These are phyloP conservation scores for Nymphalis polychloros DNA, from an alignment of 2,888 invertebrate species.

Conservation along the genomic window DNA sequence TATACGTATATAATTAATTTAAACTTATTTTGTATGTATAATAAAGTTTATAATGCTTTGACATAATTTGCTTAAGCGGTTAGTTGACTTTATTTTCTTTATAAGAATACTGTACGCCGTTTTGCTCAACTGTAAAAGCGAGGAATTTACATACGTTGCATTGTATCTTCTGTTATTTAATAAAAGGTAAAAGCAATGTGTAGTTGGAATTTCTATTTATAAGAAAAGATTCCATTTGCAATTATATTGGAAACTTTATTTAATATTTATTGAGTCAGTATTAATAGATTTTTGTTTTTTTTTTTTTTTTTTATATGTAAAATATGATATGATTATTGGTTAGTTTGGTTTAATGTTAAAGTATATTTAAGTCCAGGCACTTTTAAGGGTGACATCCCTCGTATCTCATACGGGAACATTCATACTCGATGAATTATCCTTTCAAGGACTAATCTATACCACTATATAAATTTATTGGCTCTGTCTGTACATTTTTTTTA, in stretches of 20 bases:
- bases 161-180: slow-evolving; percentile 30
- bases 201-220: slow-evolving; percentile 21
- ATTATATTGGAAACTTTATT: background rate
- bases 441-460: too few relatives aligned
- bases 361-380: too few relatives aligned
- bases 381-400: too few relatives aligned
- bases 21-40: background rate
- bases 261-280: too few relatives aligned
- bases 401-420: too few relatives aligned
- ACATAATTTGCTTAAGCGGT: background rate
- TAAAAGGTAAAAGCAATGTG: slow-evolving; percentile 20
- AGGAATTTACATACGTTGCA: slow-evolving; percentile 31
- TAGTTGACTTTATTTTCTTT: slow-evolving; percentile 15
- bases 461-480: too few relatives aligned
- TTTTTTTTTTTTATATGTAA: too few relatives aligned
- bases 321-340: too few relatives aligned
- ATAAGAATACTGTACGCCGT: slow-evolving; percentile 18
- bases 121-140: slow-evolving; percentile 27
- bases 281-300: too few relatives aligned
- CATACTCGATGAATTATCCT: too few relatives aligned
- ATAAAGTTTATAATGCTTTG: background rate
- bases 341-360: too few relatives aligned
- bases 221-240: background rate
- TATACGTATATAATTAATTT: background rate
- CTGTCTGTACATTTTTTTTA: too few relatives aligned